phyloP scores from a whole-genome alignment of 2,888 invertebrate genomes.

The Drosophila paracracens region DNA sequence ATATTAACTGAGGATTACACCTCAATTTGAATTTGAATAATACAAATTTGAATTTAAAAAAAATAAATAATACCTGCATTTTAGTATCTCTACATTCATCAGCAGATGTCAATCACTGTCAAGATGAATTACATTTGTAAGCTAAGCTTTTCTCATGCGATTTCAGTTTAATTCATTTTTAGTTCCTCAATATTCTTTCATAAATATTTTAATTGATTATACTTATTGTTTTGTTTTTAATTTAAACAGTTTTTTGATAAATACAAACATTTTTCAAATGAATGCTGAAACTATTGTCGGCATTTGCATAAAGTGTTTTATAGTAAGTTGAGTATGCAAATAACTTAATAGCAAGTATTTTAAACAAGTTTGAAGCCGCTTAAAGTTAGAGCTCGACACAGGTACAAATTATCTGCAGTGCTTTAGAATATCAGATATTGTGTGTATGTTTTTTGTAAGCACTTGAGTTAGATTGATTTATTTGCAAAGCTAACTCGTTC shows the following conservation, averaged over 20 bases:
- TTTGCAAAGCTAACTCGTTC: not conserved
- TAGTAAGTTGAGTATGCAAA: not conserved
- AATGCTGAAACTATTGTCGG: not conserved
- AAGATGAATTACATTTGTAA: not conserved
- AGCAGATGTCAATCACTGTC: not conserved
- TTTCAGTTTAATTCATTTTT: not conserved
- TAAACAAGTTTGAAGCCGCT: not conserved
- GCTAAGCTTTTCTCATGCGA: not conserved
- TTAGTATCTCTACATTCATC: not conserved
- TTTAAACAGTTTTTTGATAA: no score
- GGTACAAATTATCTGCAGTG: not conserved
- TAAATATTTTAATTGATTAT: not conserved
- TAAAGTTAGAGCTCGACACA: not conserved
- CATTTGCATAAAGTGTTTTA: not conserved
- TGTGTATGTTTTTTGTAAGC: not conserved
- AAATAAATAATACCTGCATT: not conserved
- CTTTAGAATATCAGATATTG: not conserved
- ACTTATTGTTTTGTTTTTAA: not conserved
- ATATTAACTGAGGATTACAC: not conserved
- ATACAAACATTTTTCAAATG: not conserved
- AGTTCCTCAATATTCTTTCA: not conserved
- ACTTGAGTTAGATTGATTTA: slow-evolving; percentile 11
- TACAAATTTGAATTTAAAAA: not conserved
- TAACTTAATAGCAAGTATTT: not conserved
- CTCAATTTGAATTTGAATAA: not conserved